Evolutionary conservation across 2,113 vertebrate genomes (phyloP).

Genomic region (Uria lomvia): DNA sequence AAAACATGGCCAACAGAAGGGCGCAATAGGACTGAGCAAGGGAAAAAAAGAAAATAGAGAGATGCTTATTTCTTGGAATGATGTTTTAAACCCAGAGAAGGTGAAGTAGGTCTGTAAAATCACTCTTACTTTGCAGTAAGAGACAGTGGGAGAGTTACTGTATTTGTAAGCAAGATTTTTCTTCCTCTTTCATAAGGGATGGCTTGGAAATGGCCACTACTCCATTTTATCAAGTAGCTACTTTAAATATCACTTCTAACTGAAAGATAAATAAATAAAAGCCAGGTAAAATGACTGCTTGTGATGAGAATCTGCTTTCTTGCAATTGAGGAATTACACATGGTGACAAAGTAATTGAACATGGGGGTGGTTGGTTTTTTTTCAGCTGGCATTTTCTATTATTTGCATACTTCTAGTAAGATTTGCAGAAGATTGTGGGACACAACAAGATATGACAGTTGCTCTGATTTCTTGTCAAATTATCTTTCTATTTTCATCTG

Average conservation of each 20-base stretch:
- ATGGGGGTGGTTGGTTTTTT: not conserved
- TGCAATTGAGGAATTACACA: not conserved
- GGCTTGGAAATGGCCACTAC: not conserved
- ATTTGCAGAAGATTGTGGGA: not conserved
- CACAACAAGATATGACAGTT: slow-evolving; percentile 14
- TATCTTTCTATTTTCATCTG: slow-evolving; percentile 1
- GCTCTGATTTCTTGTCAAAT: slow-evolving; percentile 40
- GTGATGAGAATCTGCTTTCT: not conserved
- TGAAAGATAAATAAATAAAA: not conserved
- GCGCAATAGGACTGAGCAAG: not conserved
- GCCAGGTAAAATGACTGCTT: not conserved
- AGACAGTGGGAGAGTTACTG: not conserved
- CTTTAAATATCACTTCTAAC: not conserved
- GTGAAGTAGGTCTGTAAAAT: not conserved
- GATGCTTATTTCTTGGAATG: not conserved
- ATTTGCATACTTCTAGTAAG: not conserved
- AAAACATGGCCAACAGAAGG: not conserved
- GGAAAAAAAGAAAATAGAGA: not conserved
- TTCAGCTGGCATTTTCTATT: not conserved
- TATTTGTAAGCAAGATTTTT: not conserved
- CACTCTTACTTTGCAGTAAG: not conserved
- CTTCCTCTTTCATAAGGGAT: not conserved
- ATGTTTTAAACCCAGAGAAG: not conserved
- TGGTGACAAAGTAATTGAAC: not conserved
- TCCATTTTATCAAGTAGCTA: not conserved